Base-by-base conservation (phyloP, 2,888 invertebrate species). In the Bibio marci region DNA sequence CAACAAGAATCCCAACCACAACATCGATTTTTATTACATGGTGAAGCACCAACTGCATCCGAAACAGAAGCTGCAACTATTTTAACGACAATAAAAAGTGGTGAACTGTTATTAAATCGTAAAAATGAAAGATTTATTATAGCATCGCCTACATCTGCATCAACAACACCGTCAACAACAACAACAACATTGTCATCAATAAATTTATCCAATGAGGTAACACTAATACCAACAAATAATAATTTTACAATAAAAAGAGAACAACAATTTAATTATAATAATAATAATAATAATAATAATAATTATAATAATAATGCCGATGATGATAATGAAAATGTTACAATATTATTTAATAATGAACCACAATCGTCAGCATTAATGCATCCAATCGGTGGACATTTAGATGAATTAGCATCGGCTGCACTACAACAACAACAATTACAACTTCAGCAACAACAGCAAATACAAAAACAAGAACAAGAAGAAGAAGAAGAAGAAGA, bases 31-130 rank as follows among this genome's bases (percentile, higher is more conserved):
- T 12, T 22, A 22, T 22, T 22, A 22, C 32, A 27, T 40, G 19
- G 27, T n/a, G 35, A 25, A 10, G 31, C 46, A 18, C 52, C 56
- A 19, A 55, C 50, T 15, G 43, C 50, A 43, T 55, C 55, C 1
- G 58, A 59, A 41, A 55, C 58, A 4, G 59, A 58, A 45, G 59
- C 56, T 10, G 59, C 59, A 3, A 56, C 53, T 36, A 58, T 58
- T 41, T 44, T 59, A 22, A 57, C 59, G 4, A 56, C 52, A 10
- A 59, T 59, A 10, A 59, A 58, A 45, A 52, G 55, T 18, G 54
- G 53, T 2, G 56, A 57, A 34, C 39, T 48, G 34, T 41, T 48
- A 12, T 44, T 22, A 11, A 30, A 18, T 14, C 19, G n/a, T 3
- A 13, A 26, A n/a, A n/a, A n/a, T n/a, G 22, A 22, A 22, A 22